Evolutionary conservation across 1,140 invertebrate species (phyloP), one percentile per base, ranked within the genome.

Genomic region (Drosophila leontia): DNA sequence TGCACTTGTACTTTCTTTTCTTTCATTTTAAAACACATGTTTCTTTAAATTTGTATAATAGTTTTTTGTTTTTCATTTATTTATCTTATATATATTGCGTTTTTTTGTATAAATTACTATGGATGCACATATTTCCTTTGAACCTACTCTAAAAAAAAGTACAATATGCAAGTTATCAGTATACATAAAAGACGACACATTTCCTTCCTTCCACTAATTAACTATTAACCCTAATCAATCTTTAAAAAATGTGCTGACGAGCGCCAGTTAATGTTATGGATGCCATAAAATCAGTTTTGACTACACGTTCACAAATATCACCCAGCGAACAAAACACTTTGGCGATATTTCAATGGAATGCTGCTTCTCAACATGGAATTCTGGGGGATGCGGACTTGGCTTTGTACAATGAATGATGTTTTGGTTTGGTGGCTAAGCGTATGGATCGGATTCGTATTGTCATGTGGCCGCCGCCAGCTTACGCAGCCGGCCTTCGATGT

Each of bases 401-500:
- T 75, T 80, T 74, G 68, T 60, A 56, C 60, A 75, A 65, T 79
- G 47, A 59, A 75, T 62, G 42, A 45, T 64, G 60, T 80, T 69
- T 87, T 90, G 80, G 68, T 78, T 62, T 19, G 19, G 51, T 45
- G 70, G 59, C 51, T 68, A 65, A 63, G 34, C 47, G 39, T 44
- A 59, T 50, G 70, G 39, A 44, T 64, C 26, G 45, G 34, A 50
- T 57, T 53, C 17, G 37, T 53, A 39, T 65, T 87, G 79, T 86
- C 85, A 88, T 90, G 85, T 80, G 41, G 47, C 19, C 37, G 55
- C 26, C 34, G 59, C 51, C 7, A 55, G 51, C 34, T 84, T 90
- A 48, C 72, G 72, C 15, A 80, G 37, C 2, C 55, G 81, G 42
- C 78, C 78, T 63, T 90, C 82, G 34, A 70, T 72, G 29, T 69